A percentile compares a stretch with the other conserved stretches of the same genome.
These are phyloP conservation scores for Heliconius melpomene DNA, from an alignment of 1,140 invertebrate species.

Conservation along the genomic window DNA sequence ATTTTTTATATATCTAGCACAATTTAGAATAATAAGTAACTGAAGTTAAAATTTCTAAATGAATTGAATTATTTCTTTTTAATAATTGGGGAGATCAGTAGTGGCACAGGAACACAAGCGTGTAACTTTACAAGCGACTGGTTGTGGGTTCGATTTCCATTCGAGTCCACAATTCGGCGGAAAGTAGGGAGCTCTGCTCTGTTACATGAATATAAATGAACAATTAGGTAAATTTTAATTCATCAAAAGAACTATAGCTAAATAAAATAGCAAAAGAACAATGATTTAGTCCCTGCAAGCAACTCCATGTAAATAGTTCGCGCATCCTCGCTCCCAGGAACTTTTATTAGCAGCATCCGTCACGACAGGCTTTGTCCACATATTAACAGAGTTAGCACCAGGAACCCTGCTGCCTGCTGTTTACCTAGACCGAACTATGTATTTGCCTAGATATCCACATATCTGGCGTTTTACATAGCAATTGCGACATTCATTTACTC, in stretches of 20 bases:
- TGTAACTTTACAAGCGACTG: no score
- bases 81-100: no score
- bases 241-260: not conserved
- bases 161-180: no score
- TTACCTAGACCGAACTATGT: slow-evolving; percentile 62
- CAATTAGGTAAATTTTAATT: not conserved
- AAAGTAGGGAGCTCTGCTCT: no score
- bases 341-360: slow-evolving; percentile 74
- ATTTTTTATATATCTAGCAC: no score
- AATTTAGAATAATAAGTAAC: no score
- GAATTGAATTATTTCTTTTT: no score
- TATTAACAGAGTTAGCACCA: slow-evolving; percentile 76
- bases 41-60: no score
- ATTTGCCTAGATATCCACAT: slow-evolving; percentile 72
- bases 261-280: not conserved
- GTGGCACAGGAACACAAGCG: no score
- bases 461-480: slow-evolving; percentile 57
- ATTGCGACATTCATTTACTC: slow-evolving; percentile 70
- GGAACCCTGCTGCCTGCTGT: slow-evolving; percentile 66
- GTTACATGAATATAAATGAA: no score
- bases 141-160: no score
- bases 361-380: slow-evolving; percentile 75
- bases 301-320: slow-evolving; percentile 48
- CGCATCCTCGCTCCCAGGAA: slow-evolving; percentile 70
- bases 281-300: not conserved